Conservation (phyloP, 1,140 invertebrate species). For the Sitobion miscanthi region DNA sequence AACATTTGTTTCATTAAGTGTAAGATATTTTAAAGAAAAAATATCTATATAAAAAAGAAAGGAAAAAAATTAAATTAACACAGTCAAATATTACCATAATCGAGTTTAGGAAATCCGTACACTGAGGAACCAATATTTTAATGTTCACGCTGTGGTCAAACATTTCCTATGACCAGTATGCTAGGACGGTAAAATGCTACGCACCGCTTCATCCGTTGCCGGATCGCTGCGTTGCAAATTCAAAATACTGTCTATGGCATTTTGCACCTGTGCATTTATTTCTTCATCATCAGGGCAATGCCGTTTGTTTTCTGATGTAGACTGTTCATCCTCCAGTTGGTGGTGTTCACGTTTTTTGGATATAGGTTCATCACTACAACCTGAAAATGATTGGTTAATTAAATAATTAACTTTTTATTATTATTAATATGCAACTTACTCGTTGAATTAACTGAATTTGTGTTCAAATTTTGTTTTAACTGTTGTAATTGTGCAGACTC, state of each 20-base stretch:
- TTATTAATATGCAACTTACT: constrained; percentile 15
- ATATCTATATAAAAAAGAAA: constrained; percentile 47
- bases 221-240: constrained; percentile 69
- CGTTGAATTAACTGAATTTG: neutral
- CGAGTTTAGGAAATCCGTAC: constrained; percentile 52
- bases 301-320: constrained; percentile 60
- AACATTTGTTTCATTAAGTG: constrained; percentile 38
- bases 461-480: constrained; percentile 62
- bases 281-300: constrained; percentile 63
- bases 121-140: constrained; percentile 51
- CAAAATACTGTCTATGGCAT: constrained; percentile 78
- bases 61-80: constrained; percentile 48
- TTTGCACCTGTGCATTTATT: constrained; percentile 78
- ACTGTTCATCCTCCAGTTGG: constrained; percentile 53
- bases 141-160: constrained; percentile 54
- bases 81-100: constrained; percentile 55
- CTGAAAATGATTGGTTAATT: neutral
- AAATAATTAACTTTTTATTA: neutral
- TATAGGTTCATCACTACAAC: constrained; percentile 28
- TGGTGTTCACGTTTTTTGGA: constrained; percentile 51
- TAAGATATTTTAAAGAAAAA: constrained; percentile 40
- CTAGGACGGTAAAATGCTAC: constrained; percentile 67
- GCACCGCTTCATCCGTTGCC: constrained; percentile 67
- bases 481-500: constrained; percentile 70
- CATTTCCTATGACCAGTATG: constrained; percentile 60